Percentiles rank a stretch among this genome's conserved stretches.
Conservation (phyloP, 2,113 vertebrate species). For the Rhea pennata region DNA sequence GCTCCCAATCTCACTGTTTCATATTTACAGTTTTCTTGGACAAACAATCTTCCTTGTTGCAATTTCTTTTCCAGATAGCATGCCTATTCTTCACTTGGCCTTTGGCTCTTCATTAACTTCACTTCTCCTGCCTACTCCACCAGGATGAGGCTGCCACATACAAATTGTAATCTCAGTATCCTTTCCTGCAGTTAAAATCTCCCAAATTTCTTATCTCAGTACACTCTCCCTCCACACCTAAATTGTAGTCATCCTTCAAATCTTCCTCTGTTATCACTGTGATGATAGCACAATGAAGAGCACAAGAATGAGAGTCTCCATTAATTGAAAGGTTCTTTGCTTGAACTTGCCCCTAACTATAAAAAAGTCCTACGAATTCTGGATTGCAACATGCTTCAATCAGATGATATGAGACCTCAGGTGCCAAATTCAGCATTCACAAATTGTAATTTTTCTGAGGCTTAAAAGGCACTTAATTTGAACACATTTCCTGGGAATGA, state of each 20-base stretch:
- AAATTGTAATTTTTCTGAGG: neutral
- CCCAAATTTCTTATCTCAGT: neutral
- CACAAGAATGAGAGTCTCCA: neutral
- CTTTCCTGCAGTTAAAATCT: neutral
- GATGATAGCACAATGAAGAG: neutral
- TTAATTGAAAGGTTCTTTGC: neutral
- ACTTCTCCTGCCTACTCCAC: neutral
- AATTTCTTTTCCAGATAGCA: neutral
- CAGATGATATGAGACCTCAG: neutral
- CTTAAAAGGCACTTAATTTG: neutral
- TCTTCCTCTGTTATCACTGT: neutral
- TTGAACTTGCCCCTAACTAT: neutral
- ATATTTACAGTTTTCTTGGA: neutral
- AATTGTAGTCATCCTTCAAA: neutral
- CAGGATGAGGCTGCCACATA: neutral
- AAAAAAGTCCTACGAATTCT: neutral
- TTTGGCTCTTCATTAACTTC: neutral
- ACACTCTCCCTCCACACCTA: neutral
- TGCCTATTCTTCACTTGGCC: neutral
- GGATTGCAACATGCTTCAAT: neutral
- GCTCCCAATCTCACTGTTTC: neutral
- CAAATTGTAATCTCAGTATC: neutral
- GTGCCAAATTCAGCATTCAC: neutral
- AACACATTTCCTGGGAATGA: neutral
- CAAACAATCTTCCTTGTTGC: neutral